Conservation (phyloP, 2,888 invertebrate species). For the Cephalotes varians region DNA sequence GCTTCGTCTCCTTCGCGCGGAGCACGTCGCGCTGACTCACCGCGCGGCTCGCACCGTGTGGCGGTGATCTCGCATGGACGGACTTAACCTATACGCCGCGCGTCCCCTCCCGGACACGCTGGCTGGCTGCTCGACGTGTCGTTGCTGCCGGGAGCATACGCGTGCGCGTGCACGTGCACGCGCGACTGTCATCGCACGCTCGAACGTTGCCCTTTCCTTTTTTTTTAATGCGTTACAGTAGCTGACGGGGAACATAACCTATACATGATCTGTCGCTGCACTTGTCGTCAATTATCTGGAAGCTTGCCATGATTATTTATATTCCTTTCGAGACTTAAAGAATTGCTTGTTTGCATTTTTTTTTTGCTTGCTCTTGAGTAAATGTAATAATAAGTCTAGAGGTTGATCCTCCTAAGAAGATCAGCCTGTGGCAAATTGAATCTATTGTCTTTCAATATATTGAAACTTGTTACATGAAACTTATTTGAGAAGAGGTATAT, state of each 20-base stretch:
- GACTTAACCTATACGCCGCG: conserved; percentile 66
- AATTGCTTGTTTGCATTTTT: not conserved
- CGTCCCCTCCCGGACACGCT: not conserved
- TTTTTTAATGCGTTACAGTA: not conserved
- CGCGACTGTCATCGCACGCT: not conserved
- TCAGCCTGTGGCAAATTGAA: too few species aligned
- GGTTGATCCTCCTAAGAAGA: not conserved
- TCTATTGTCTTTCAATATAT: not conserved
- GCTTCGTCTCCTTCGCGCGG: conserved; percentile 41
- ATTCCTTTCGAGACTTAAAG: not conserved
- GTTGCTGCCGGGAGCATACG: not conserved
- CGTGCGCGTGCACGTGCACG: not conserved
- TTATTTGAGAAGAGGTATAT: not conserved
- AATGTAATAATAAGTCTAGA: not conserved
- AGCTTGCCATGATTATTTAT: not conserved
- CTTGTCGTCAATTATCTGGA: not conserved
- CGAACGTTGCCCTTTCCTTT: not conserved
- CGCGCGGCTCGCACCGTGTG: conserved; percentile 36
- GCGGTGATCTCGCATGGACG: conserved; percentile 51
- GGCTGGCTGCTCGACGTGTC: not conserved
- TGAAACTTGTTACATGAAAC: not conserved
- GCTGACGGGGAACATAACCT: conserved; percentile 23
- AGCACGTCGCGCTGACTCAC: conserved; percentile 55
- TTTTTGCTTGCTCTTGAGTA: not conserved
- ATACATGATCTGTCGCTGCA: not conserved